Percentiles rank a stretch among this genome's conserved stretches.
Evolutionary conservation across 2,797 vertebrate species (phyloP).

Genomic region (Anniella stebbinsi): DNA sequence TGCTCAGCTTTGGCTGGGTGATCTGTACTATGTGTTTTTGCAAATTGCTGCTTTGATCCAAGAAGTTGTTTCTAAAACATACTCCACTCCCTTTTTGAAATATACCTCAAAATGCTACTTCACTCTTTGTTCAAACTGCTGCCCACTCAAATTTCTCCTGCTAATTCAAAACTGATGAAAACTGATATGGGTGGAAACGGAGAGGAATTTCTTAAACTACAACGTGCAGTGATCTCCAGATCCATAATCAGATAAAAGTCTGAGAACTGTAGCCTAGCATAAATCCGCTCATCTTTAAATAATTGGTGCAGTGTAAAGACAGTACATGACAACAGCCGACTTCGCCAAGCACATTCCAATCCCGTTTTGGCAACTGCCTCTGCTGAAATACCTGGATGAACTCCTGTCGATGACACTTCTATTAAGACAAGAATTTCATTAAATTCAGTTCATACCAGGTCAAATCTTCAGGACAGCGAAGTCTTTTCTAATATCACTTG

Average conservation of each 20-base stretch:
- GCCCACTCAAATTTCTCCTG: background rate
- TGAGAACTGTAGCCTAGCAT: background rate
- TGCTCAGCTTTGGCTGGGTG: background rate
- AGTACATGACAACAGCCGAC: constrained; percentile 37
- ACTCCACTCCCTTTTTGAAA: background rate
- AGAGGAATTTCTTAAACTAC: background rate
- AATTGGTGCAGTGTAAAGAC: constrained; percentile 35
- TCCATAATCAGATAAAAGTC: background rate
- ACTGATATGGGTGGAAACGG: background rate
- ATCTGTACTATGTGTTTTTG: background rate
- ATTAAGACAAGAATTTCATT: constrained; percentile 19
- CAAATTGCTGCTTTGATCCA: background rate
- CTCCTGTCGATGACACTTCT: constrained; percentile 7
- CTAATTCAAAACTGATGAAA: constrained; percentile 33
- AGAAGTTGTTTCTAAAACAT: background rate
- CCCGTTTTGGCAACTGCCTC: constrained; percentile 4
- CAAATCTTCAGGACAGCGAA: background rate
- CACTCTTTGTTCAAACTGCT: background rate
- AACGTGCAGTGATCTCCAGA: background rate
- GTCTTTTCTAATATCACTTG: constrained; percentile 1
- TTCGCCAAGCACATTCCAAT: constrained; percentile 36
- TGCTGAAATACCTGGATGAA: background rate
- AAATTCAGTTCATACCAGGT: constrained; percentile 2
- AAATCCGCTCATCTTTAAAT: constrained; percentile 30
- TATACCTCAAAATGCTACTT: background rate